Percentiles rank a stretch among this genome's conserved stretches.
Evolutionary conservation across 1,140 invertebrate species (phyloP).

Genomic region (Telenomus remus): DNA sequence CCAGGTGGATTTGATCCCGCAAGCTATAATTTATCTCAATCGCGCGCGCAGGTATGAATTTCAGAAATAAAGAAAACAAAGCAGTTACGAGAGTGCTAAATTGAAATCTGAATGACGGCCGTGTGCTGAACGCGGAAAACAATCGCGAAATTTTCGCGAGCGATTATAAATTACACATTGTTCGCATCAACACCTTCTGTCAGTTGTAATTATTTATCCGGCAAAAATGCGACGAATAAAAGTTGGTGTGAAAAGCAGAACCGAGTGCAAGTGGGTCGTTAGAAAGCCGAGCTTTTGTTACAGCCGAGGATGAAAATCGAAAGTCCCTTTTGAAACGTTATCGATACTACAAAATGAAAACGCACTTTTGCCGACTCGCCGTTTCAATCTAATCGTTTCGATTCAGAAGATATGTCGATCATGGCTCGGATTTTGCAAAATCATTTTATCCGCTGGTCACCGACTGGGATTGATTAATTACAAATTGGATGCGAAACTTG

Average conservation of each 20-base stretch:
- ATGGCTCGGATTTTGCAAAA: no score
- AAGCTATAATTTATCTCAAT: no score
- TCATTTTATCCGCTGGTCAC: no score
- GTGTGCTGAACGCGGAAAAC: conserved; percentile 4
- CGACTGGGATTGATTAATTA: no score
- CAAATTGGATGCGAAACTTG: no score
- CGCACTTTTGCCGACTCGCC: no score
- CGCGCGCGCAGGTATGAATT: no score
- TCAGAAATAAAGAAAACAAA: no score
- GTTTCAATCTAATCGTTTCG: no score
- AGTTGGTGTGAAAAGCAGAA: conserved; percentile 34
- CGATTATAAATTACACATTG: conserved; percentile 35
- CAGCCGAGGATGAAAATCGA: conserved; percentile 15
- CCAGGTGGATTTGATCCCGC: no score
- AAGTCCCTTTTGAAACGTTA: conserved; percentile 25
- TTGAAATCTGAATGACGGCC: conserved; percentile 27
- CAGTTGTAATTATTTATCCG: conserved; percentile 29
- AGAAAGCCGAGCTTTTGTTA: conserved; percentile 42
- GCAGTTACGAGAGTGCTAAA: background rate
- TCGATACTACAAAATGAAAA: conserved; percentile 14
- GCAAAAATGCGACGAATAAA: no score
- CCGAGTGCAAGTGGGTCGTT: conserved; percentile 35
- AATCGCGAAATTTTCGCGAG: conserved; percentile 15
- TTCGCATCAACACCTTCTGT: conserved; percentile 35
- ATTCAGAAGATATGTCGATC: no score